Conservation (phyloP, 53 echinoderm and acorn worm genomes). For the Hippasteria phrygiana region DNA sequence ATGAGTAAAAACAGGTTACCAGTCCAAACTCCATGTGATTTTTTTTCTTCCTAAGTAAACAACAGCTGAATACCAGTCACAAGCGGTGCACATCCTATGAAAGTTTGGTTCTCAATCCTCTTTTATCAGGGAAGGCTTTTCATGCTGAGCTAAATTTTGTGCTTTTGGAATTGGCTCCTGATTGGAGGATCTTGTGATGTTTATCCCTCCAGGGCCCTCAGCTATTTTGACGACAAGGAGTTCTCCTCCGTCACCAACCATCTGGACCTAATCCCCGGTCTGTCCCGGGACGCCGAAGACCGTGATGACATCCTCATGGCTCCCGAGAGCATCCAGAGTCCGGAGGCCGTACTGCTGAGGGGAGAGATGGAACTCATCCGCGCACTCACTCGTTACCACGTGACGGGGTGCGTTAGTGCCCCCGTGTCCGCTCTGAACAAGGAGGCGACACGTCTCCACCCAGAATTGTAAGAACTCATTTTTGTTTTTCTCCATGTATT, state of each 20-base stretch:
- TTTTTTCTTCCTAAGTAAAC: too few relatives aligned
- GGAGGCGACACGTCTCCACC: conserved; percentile 68
- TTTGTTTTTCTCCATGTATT: neutral
- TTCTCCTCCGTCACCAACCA: conserved; percentile 76
- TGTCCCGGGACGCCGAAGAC: conserved; percentile 71
- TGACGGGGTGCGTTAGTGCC: conserved; percentile 72
- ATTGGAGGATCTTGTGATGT: too few relatives aligned
- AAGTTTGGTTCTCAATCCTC: too few relatives aligned
- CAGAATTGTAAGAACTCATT: conserved; percentile 75
- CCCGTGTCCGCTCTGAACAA: conserved; percentile 63
- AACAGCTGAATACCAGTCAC: too few relatives aligned
- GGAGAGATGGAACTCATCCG: conserved; percentile 79
- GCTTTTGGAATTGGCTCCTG: too few relatives aligned
- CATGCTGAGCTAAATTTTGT: too few relatives aligned
- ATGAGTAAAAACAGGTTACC: too few relatives aligned
- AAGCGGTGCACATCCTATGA: too few relatives aligned
- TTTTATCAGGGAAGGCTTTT: too few relatives aligned
- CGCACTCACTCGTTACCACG: conserved; percentile 82
- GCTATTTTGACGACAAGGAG: conserved; percentile 79
- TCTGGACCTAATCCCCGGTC: conserved; percentile 88
- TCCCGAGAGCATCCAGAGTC: conserved; percentile 60
- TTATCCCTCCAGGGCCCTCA: conserved; percentile 72
- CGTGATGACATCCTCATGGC: conserved; percentile 57
- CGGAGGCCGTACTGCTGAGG: conserved; percentile 60
- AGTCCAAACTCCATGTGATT: too few relatives aligned